A percentile compares a stretch with the other conserved stretches of the same genome.
phyloP scores from a whole-genome alignment of 2,113 vertebrate species.

The Microcebus lehilahytsara region DNA sequence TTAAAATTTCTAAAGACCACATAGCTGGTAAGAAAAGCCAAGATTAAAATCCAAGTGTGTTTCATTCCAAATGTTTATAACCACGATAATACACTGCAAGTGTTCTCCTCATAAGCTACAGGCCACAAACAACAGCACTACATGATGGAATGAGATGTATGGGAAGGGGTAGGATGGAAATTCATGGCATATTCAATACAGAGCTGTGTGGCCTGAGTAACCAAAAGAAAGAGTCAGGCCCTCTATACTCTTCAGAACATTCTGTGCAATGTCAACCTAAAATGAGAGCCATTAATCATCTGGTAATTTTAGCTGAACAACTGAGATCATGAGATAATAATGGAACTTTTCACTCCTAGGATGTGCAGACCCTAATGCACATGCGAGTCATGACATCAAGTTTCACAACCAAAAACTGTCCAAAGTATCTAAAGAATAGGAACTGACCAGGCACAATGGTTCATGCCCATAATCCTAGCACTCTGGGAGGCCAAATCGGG shows the following conservation, averaged over 20 bases:
- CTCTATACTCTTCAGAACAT: background rate
- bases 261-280: background rate
- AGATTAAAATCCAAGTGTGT: background rate
- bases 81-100: background rate
- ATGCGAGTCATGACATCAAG: background rate
- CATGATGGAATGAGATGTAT: background rate
- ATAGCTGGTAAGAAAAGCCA: background rate
- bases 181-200: background rate
- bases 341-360: background rate
- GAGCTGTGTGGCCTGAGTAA: background rate
- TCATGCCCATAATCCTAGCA: too few species aligned
- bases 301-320: background rate
- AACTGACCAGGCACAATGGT: background rate
- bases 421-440: background rate
- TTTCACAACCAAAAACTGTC: background rate
- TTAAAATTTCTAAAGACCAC: conserved; percentile 26
- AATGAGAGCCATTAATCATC: background rate
- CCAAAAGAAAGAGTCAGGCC: background rate
- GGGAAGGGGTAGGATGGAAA: background rate
- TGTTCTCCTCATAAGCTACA: background rate
- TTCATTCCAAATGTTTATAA: background rate
- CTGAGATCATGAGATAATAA: background rate
- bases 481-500: too few species aligned
- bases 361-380: background rate
- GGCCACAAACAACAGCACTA: background rate